Percentiles rank a stretch among this genome's conserved stretches.
These are phyloP conservation scores for Penaeus indicus DNA, from an alignment of 1,140 invertebrate genomes.

Conservation along the genomic window DNA sequence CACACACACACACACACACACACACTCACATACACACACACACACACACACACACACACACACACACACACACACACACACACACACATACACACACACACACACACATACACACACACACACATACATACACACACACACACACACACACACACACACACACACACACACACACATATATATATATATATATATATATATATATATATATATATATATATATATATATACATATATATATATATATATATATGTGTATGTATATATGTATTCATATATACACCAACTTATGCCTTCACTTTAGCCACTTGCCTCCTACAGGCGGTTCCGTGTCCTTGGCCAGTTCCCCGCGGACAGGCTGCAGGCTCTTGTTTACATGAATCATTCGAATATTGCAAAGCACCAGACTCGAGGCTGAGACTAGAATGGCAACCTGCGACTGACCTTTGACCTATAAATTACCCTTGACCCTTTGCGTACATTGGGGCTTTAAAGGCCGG, in stretches of 20 bases:
- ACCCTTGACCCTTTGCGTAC: too few species aligned
- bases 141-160: not conserved
- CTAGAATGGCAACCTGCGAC: too few species aligned
- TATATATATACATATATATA: constrained; percentile 3
- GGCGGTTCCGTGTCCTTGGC: not conserved
- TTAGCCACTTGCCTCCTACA: not conserved
- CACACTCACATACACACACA: too few species aligned
- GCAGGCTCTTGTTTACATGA: not conserved
- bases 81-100: not conserved
- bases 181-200: constrained; percentile 20
- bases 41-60: too few species aligned
- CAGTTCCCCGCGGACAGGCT: not conserved
- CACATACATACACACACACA: not conserved
- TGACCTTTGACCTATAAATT: too few species aligned
- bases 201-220: constrained; percentile 3
- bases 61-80: too few species aligned
- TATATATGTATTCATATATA: not conserved
- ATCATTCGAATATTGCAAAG: too few species aligned
- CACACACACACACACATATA: not conserved
- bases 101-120: not conserved
- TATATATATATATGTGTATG: not conserved
- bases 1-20: too few species aligned
- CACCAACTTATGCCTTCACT: not conserved
- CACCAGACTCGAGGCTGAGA: too few species aligned
- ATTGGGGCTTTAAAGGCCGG: too few species aligned